A percentile compares a stretch with the other conserved stretches of the same genome.
These are phyloP conservation scores for Echiichthys vipera DNA, from an alignment of 2,797 vertebrate genomes.

Conservation along the genomic window DNA sequence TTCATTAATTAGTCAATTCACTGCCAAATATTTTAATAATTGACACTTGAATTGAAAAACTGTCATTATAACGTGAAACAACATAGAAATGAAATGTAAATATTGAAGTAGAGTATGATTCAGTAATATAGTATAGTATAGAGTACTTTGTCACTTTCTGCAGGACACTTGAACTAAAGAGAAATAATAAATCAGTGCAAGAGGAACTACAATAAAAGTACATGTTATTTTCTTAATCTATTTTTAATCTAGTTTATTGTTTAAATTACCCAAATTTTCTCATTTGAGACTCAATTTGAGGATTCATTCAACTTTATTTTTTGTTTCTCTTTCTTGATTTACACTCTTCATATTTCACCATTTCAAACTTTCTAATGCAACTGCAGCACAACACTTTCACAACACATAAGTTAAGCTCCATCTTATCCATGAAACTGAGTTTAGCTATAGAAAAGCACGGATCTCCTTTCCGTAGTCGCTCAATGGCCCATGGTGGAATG, in stretches of 20 bases:
- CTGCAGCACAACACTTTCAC: neutral
- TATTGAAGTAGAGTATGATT: no score
- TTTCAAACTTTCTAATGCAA: neutral
- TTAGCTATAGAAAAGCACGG: no score
- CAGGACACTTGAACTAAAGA: neutral
- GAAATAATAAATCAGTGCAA: neutral
- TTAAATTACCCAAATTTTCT: neutral
- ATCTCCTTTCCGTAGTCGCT: neutral
- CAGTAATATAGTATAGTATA: neutral
- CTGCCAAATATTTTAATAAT: neutral
- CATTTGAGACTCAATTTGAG: no score
- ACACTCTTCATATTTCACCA: neutral
- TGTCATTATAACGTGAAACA: neutral
- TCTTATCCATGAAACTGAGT: neutral
- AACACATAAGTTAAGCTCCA: no score
- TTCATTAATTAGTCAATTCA: neutral
- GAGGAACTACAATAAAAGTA: no score
- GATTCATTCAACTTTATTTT: no score
- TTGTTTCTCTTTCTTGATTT: neutral
- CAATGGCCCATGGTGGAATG: fast-evolving
- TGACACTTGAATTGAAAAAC: neutral
- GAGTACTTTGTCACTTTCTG: neutral
- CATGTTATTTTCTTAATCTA: neutral
- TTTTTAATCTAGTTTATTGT: neutral
- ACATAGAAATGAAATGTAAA: neutral